A percentile compares a stretch with the other conserved stretches of the same genome.
Evolutionary conservation across 2,113 vertebrate species (phyloP).

Genomic region (Ginglymostoma cirratum): DNA sequence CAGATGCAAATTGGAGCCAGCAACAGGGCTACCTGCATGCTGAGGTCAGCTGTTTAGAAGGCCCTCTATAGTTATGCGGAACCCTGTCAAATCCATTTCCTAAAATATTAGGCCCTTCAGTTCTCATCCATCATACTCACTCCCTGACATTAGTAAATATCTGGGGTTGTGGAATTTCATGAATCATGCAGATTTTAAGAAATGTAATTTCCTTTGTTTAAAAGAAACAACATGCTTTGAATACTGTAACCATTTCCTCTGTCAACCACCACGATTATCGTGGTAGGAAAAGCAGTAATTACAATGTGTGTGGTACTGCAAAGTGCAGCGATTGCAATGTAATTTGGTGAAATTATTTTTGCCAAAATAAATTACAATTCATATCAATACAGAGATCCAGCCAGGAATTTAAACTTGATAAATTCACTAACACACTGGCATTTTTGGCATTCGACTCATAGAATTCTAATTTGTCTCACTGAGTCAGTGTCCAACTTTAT

Average conservation of each 20-base stretch:
- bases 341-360: conserved; percentile 1
- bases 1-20: too few relatives aligned
- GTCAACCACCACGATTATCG: neutral
- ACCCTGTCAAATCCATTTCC: too few relatives aligned
- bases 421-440: neutral
- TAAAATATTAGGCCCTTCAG: too few relatives aligned
- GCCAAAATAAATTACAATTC: conserved; percentile 21
- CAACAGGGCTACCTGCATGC: too few relatives aligned
- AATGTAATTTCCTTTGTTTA: neutral
- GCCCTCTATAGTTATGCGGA: too few relatives aligned
- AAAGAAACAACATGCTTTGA: neutral
- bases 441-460: neutral
- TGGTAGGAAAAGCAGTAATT: neutral
- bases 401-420: neutral
- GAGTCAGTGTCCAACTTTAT: neutral
- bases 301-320: neutral
- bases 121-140: too few relatives aligned
- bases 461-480: neutral
- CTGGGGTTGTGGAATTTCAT: neutral
- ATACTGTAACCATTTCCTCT: neutral
- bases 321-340: neutral
- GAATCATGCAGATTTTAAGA: neutral
- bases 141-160: neutral
- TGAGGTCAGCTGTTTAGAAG: too few relatives aligned
- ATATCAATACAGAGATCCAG: neutral